Evolutionary conservation across 1,140 invertebrate genomes (phyloP).

Genomic region (Lerema accius): DNA sequence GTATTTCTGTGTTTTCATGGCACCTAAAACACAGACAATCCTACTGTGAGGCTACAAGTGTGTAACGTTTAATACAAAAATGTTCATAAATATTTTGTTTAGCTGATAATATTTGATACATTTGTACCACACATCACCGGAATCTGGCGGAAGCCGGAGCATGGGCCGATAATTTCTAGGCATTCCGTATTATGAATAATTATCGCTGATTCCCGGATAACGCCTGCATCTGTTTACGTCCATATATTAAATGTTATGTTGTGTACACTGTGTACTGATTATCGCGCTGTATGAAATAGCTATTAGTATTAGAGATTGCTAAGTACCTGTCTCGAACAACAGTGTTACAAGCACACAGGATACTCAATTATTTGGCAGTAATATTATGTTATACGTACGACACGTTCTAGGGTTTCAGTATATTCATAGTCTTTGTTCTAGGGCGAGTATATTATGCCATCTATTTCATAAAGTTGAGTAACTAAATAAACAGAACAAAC

Average conservation of each 20-base stretch:
- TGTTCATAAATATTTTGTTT: no score
- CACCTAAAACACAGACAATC: no score
- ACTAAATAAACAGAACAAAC: no score
- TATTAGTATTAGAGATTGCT: slow-evolving; percentile 9
- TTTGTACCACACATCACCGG: slow-evolving; percentile 12
- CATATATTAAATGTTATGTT: slow-evolving; percentile 29
- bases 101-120: neutral
- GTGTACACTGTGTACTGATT: slow-evolving; percentile 12
- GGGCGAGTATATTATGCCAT: no score
- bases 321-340: neutral
- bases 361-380: neutral
- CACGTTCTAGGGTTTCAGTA: no score
- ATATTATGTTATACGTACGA: no score
- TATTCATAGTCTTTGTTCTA: no score
- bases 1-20: no score
- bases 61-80: no score
- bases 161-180: slow-evolving; percentile 35
- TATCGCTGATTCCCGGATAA: slow-evolving; percentile 34
- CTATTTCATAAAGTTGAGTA: no score
- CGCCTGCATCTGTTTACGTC: slow-evolving; percentile 25
- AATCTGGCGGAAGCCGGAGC: slow-evolving; percentile 26
- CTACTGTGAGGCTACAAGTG: no score
- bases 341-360: neutral
- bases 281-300: slow-evolving; percentile 20
- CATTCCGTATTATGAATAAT: slow-evolving; percentile 35